These are phyloP conservation scores for Aporophyla nigra DNA, from an alignment of 2,888 invertebrate genomes.

Conservation along the genomic window DNA sequence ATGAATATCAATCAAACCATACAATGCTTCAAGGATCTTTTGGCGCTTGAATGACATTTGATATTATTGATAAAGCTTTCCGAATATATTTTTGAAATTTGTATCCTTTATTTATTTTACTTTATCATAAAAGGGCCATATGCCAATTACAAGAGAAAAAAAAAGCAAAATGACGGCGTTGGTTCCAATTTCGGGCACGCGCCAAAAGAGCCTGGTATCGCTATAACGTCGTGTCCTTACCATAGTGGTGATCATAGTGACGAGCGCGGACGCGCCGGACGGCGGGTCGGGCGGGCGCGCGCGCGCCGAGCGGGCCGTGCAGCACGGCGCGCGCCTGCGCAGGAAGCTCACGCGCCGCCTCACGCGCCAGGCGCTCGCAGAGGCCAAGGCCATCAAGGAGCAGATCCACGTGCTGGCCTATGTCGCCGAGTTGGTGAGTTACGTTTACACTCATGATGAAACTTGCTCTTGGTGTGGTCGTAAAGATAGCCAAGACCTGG, in stretches of 20 bases:
- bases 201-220: slow-evolving; percentile 10
- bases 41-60: neutral
- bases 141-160: neutral
- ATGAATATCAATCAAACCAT: neutral
- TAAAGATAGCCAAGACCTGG: too few relatives aligned
- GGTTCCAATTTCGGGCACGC: neutral
- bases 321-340: slow-evolving; percentile 94
- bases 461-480: neutral
- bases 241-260: slow-evolving; percentile 88
- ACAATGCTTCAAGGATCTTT: neutral
- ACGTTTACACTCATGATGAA: neutral
- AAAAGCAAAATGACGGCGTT: neutral
- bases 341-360: slow-evolving; percentile 94
- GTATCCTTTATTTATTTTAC: neutral
- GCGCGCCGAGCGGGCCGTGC: slow-evolving; percentile 94
- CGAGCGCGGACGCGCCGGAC: slow-evolving; percentile 79
- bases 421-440: slow-evolving; percentile 94
- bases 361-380: slow-evolving; percentile 94
- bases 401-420: slow-evolving; percentile 95
- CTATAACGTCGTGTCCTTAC: slow-evolving; percentile 64
- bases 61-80: too few relatives aligned
- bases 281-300: slow-evolving; percentile 82
- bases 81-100: neutral
- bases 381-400: slow-evolving; percentile 95
- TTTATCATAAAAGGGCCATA: neutral